Conservation (phyloP, 1,140 invertebrate species). For the Helicorthomorpha holstii region DNA sequence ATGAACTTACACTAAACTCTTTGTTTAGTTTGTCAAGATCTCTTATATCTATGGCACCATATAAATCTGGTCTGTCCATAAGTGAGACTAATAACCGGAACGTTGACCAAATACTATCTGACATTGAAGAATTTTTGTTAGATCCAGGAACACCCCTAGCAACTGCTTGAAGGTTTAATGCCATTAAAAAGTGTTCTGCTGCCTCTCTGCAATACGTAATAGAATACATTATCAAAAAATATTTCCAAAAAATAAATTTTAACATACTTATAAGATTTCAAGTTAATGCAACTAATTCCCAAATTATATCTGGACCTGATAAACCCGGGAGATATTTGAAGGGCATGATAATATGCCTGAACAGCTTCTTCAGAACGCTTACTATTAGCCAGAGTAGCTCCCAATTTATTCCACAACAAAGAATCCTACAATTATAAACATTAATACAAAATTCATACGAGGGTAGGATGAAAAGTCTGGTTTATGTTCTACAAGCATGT, state of each 20-base stretch:
- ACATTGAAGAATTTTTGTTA: constrained; percentile 40
- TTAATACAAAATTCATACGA: neutral
- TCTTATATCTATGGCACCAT: constrained; percentile 50
- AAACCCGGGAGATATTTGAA: constrained; percentile 84
- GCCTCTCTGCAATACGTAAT: constrained; percentile 51
- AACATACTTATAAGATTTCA: constrained; percentile 66
- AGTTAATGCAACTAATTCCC: constrained; percentile 91
- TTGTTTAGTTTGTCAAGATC: constrained; percentile 27
- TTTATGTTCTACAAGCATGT: no score
- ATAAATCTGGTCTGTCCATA: constrained; percentile 63
- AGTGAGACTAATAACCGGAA: constrained; percentile 75
- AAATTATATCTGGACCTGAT: constrained; percentile 94
- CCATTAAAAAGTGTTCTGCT: constrained; percentile 82
- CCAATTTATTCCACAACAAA: constrained; percentile 90
- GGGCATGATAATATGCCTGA: constrained; percentile 79
- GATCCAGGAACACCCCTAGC: constrained; percentile 38
- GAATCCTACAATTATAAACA: constrained; percentile 46
- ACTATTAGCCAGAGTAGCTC: constrained; percentile 92
- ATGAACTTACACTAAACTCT: constrained; percentile 23
- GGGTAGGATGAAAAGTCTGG: neutral
- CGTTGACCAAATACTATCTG: constrained; percentile 87
- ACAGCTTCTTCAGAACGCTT: constrained; percentile 87
- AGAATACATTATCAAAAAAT: no score
- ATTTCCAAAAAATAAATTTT: no score
- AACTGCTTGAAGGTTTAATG: constrained; percentile 78